Base-by-base conservation (phyloP, 2,113 vertebrate species). In the Balaeniceps rex region DNA sequence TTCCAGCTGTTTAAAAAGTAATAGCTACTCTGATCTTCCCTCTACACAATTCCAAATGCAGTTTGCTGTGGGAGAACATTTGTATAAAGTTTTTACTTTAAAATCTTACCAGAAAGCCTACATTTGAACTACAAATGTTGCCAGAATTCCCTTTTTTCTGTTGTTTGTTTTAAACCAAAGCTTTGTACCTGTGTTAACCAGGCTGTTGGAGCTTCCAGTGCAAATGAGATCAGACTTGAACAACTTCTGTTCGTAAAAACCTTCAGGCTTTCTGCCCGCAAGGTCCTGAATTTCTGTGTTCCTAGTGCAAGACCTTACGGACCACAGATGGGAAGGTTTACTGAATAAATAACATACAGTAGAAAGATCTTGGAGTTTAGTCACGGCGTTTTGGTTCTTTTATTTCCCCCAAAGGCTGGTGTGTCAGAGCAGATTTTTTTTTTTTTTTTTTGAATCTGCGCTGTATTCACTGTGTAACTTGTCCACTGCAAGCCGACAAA, bases 11-110 rank as follows among this genome's bases (percentile, higher is more conserved):
- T 28, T 3, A 1, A 6, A 19, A 75, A 28, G 5, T 11, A 10
- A 16, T 4, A 8, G 8, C 25, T 31, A 4, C 28, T 11, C 47
- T 21, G 7, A 6, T 7, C n/a, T 26, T 46, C 14, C n/a, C 26
- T 22, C 60, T 23, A 26, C 31, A 7, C 54, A 11, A 0, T 19
- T 42, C n/a, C 36, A 51, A 31, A 10, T 28, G 33, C 55, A 12
- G 16, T 46, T 46, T n/a, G 8, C 18, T 40, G 0, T 0, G 24
- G 4, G 36, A 40, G 29, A 58, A 31, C 31, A 4, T 31, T 11
- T 13, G 19, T 46, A 17, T 33, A 2, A 47, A 25, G 54, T 10
- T 78, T 76, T 46, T 11, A 17, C 22, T 34, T 55, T 6, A 49
- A 57, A 58, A 22, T 77, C 22, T 40, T 38, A 18, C 14, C 46